Evolutionary conservation across 2,888 invertebrate genomes (phyloP), one percentile per base, ranked within the genome.

Genomic region (Bursaphelenchus okinawaensis): DNA sequence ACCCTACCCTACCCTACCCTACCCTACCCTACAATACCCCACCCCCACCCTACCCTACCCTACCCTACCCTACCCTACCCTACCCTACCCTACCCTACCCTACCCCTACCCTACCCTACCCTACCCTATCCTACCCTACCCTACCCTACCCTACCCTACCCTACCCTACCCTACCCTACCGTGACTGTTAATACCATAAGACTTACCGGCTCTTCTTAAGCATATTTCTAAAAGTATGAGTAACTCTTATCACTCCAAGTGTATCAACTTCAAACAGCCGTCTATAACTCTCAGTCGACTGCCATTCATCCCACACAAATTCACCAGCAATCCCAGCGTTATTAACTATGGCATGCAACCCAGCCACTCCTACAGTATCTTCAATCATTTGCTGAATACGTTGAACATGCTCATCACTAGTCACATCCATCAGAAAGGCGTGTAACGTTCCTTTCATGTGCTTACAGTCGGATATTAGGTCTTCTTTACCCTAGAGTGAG

Each of bases 241-340:
- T 80, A 12, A 75, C 72, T 55, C 75, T 68, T 12, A 84, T 79
- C 4, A 83, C 77, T 7, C 84, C 84, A 62, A 77, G 78, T 4
- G 82, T 64, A 68, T 84, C 84, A 31, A 73, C 62, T 24, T 60
- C 65, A 26, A 31, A 64, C 19, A 59, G 6, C 23, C 19, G 12
- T 54, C 54, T 1, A 4, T 59, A 59, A n/a, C 9, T 16, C 1
- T 79, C 75, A 1, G 78, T 63, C 0, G 74, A 67, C 9, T 82
- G 70, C 77, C 83, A 83, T 66, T 84, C 84, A 28, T 79, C 75
- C 0, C 75, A 75, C 19, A 81, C 78, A 8, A 76, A 65, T 9
- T 73, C 68, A 19, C 78, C 76, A 2, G 73, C 74, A 28, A 78
- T 75, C 62, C 81, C 81, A 3, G 81, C 81, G 56, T 81, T 81